Base-by-base conservation (phyloP, 2,888 invertebrate genomes). In the Caenorhabditis becei region DNA sequence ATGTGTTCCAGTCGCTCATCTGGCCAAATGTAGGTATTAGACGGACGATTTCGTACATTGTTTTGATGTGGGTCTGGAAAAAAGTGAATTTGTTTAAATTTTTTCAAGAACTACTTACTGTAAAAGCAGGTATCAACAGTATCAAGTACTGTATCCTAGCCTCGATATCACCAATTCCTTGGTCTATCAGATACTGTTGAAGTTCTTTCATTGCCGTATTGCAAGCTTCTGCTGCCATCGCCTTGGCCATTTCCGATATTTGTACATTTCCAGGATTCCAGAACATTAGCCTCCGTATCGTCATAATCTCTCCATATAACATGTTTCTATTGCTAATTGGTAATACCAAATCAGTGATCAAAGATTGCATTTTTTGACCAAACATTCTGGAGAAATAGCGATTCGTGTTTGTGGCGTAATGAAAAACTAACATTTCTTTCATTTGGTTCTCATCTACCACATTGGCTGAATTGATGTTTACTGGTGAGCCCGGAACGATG, bases 1-100 rank as follows among this genome's bases (percentile, higher is more conserved):
- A 89, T 4, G 72, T 67, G 65, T 90, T 88, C 89, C 89, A 89
- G 66, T 88, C 88, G 59, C 85, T 86, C 86, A 89, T 88, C 70
- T 83, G 77, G 5, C 88, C 88, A 62, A 90, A 90, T 14, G 86
- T 79, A 3, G 87, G 88, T 37, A 90, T 88, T 49, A 85, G 51
- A 23, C 83, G 77, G 24, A 89, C 83, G 41, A 84, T 83, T 44
- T 87, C 86, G 26, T 82, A 78, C 59, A 90, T 82, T n/a, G 82
- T 80, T 58, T 83, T 82, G 20, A 85, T 83, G 74, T 89, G 89
- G 8, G 83, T 86, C 87, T 88, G 77, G 24, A 87, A 84, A 49
- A 49, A 7, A 20, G 11, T n/a, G 1, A 28, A 41, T 37, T 18
- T 18, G 4, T 23, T 11, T 49, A 32, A 2, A 47, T 35, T 1